Base-by-base conservation (phyloP, 1,140 invertebrate species). In the Caenorhabditis briggsae region DNA sequence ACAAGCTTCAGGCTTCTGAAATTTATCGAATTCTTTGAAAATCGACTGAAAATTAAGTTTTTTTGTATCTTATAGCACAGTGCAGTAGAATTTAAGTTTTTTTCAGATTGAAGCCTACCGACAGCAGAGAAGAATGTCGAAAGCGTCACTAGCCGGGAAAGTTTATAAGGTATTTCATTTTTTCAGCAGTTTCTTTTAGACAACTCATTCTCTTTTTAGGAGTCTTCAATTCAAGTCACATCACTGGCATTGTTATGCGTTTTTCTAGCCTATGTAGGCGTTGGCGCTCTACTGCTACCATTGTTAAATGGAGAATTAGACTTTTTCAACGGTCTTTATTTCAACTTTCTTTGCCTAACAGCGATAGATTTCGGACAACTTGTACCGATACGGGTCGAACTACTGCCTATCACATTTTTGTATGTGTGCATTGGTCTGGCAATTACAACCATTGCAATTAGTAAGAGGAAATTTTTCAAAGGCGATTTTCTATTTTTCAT, bases 291-390 rank as follows among this genome's bases (percentile, higher is more conserved):
- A 65, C 85, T 89, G n/a, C 46, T 89, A 33, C 88, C 88, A 20
- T 59, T 84, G 2, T 59, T 89, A 18, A 89, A 89, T 86, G 88
- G 88, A 61, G 64, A 89, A 82, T 83, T 89, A 41, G 88, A 89
- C 50, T 89, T 89, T 65, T 86, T 89, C 50, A 89, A 89, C 33
- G 88, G 88, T 23, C 88, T 89, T 56, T 89, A 89, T 59, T 89
- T 89, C 85, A 89, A 89, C 65, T 89, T 89, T 82, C 58, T 89
- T 7, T 89, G 88, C 59, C 82, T 89, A 9, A 89, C 88, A 14
- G 88, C 88, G 1, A 89, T 89, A 20, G 88, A 89, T 65, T 89
- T 89, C 56, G 88, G 88, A n/a, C 87, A 88, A 70, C 58, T 89
- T 7, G 88, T 89, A 12, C 88, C 88, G 43, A 56, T 78, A n/a